phyloP scores from a whole-genome alignment of 1,140 invertebrate species.

The Aphelenchoides fujianensis region DNA sequence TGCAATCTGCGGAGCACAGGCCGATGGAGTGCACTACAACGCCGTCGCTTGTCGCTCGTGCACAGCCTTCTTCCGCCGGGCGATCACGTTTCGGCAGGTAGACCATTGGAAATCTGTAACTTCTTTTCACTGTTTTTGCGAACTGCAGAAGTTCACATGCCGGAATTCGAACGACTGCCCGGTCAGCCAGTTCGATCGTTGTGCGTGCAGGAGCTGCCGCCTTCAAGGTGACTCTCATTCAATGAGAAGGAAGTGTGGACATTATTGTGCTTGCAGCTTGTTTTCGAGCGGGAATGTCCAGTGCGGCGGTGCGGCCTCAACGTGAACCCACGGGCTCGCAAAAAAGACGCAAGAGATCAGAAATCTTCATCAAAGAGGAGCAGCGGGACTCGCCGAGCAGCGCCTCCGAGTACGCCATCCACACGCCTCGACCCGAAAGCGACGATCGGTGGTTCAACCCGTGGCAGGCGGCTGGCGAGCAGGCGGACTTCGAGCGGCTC shows the following conservation, averaged over 20 bases:
- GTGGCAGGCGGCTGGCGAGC: not conserved
- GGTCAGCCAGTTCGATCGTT: not conserved
- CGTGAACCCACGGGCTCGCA: conserved; percentile 2
- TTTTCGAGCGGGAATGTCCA: conserved; percentile 10
- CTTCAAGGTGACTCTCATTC: not conserved
- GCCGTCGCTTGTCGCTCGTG: conserved; percentile 13
- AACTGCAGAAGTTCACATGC: not conserved
- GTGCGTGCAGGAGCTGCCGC: not conserved
- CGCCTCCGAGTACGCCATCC: not conserved
- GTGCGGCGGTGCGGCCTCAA: not conserved
- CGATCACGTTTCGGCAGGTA: conserved; percentile 24
- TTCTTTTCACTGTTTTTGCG: not conserved
- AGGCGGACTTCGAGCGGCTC: not conserved
- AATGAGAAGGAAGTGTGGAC: not conserved
- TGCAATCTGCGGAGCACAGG: conserved; percentile 10
- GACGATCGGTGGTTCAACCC: not conserved
- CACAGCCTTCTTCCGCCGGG: conserved; percentile 21
- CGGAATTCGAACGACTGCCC: not conserved
- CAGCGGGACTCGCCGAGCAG: not conserved
- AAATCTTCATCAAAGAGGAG: not conserved
- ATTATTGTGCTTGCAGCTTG: conserved; percentile 11
- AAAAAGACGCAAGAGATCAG: not conserved
- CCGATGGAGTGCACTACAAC: conserved; percentile 22
- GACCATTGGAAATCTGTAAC: not conserved
- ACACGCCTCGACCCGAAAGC: not conserved